Conservation (phyloP, 2,797 vertebrate species). For the Labeo calbasu region DNA sequence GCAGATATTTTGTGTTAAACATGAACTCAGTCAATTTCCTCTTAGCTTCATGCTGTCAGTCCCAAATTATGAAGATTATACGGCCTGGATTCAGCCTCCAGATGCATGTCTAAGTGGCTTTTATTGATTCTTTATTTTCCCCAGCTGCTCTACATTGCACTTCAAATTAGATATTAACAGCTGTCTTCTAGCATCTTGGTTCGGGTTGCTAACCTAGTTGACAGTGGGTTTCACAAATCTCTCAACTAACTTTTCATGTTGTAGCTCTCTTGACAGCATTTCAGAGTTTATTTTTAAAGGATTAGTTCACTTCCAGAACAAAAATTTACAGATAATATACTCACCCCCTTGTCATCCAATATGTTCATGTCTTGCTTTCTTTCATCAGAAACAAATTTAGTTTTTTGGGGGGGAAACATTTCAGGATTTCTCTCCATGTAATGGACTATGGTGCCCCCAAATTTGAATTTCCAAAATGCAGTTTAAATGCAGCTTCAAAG, state of each 20-base stretch:
- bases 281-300: too few species aligned
- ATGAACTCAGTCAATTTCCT: background rate
- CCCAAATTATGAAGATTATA: background rate
- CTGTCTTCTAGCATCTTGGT: background rate
- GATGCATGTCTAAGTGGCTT: background rate
- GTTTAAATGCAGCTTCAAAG: too few species aligned
- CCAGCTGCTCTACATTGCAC: background rate
- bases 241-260: too few species aligned
- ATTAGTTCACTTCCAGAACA: too few species aligned
- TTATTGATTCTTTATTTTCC: background rate
- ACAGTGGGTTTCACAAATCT: background rate
- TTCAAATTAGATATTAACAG: background rate
- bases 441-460: too few species aligned
- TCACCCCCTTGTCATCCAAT: too few species aligned
- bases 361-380: too few species aligned
- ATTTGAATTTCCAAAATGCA: too few species aligned
- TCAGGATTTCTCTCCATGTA: too few species aligned
- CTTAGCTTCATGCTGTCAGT: background rate
- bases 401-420: too few species aligned
- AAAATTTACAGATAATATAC: too few species aligned
- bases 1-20: conserved; percentile 6
- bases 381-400: too few species aligned
- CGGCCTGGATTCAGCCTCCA: background rate
- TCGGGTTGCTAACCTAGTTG: background rate
- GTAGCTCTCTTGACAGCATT: background rate